Evolutionary conservation across 2,797 vertebrate species (phyloP).

Genomic region (Valencia hispanica): DNA sequence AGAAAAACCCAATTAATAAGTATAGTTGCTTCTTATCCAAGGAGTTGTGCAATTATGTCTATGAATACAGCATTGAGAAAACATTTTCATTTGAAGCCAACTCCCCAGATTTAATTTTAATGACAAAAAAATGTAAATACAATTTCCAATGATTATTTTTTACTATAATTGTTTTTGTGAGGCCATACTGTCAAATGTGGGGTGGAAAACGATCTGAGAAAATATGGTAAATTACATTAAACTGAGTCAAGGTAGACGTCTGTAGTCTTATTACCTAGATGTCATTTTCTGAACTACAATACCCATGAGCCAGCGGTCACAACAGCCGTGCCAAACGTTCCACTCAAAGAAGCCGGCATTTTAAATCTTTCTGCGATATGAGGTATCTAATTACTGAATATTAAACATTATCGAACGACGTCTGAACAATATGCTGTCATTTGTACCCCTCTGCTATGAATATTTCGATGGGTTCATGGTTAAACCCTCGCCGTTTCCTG

Average conservation of each 20-base stretch:
- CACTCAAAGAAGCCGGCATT: conserved; percentile 61
- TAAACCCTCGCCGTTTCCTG: conserved; percentile 8
- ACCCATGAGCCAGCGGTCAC: conserved; percentile 64
- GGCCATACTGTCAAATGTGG: background rate
- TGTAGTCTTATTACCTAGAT: background rate
- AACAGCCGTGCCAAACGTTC: conserved; percentile 69
- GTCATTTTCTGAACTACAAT: conserved; percentile 56
- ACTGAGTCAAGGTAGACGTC: background rate
- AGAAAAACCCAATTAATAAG: too few relatives aligned
- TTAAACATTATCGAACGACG: background rate
- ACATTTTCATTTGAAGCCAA: too few relatives aligned
- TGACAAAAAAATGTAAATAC: background rate
- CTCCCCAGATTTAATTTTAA: too few relatives aligned
- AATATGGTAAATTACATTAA: background rate
- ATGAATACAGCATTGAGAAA: too few relatives aligned
- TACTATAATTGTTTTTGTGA: background rate
- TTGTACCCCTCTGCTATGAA: accelerated
- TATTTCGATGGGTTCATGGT: background rate
- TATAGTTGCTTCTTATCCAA: too few relatives aligned
- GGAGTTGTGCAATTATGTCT: too few relatives aligned
- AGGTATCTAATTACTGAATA: conserved; percentile 54
- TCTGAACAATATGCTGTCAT: accelerated
- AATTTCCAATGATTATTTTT: background rate
- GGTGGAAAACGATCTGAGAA: background rate
- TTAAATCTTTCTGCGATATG: conserved; percentile 67